phyloP scores from a whole-genome alignment of 2,113 vertebrate species.

The Gnathonemus longibarbis region DNA sequence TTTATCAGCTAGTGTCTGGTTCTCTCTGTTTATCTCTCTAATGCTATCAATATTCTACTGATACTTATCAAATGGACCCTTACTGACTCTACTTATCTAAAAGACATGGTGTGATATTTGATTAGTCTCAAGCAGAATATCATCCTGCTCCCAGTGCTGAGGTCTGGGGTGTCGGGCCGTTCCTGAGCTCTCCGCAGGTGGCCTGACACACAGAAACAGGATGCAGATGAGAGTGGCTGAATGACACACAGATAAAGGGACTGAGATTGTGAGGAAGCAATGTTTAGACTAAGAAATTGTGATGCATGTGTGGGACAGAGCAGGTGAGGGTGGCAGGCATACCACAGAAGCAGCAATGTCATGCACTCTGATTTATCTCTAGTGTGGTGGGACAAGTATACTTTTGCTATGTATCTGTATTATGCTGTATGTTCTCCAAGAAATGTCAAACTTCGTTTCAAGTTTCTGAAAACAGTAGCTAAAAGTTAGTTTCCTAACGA shows the following conservation, averaged over 20 bases:
- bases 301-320: not conserved
- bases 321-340: not conserved
- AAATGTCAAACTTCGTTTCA: not conserved
- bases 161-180: not conserved
- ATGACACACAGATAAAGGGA: not conserved
- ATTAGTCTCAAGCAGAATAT: not conserved
- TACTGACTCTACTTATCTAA: not conserved
- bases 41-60: not conserved
- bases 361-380: not conserved
- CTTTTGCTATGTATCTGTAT: not conserved
- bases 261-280: not conserved
- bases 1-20: not conserved
- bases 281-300: not conserved
- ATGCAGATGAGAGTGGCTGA: not conserved
- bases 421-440: not conserved
- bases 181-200: not conserved
- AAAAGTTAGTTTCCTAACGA: not conserved
- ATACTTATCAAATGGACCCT: not conserved
- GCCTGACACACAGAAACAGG: not conserved
- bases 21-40: not conserved
- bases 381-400: not conserved
- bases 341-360: not conserved
- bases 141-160: not conserved
- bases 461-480: not conserved
- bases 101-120: not conserved